Conservation (phyloP, 2,797 vertebrate species). For the Sebastes baramenuke region DNA sequence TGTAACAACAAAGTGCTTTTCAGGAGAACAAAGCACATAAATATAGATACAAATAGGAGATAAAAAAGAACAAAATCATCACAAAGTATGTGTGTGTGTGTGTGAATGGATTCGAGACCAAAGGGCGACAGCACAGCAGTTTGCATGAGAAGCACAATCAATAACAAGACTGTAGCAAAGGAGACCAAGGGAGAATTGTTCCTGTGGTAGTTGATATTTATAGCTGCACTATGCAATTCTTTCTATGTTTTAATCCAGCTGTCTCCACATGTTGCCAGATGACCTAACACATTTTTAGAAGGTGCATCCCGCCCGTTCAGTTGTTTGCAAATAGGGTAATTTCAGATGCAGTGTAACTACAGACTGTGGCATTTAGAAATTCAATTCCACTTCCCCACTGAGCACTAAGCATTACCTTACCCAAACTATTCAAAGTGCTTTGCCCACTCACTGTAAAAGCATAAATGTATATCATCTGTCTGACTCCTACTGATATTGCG, state of each 20-base stretch:
- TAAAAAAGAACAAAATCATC: conserved; percentile 23
- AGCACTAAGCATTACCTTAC: conserved; percentile 12
- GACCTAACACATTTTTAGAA: neutral
- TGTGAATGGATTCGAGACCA: conserved; percentile 16
- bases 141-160: conserved; percentile 41
- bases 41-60: conserved; percentile 40
- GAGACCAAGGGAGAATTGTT: neutral
- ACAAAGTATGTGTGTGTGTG: neutral
- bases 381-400: conserved; percentile 9
- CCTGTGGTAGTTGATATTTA: conserved; percentile 7
- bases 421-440: conserved; percentile 24
- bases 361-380: neutral
- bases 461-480: conserved; percentile 25
- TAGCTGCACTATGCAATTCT: neutral
- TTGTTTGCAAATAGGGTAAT: neutral
- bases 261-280: neutral
- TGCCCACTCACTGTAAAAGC: conserved; percentile 24
- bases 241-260: conserved; percentile 2
- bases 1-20: conserved; percentile 2
- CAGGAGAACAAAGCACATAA: conserved; percentile 20
- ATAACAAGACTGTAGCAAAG: conserved; percentile 15
- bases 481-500: conserved; percentile 12
- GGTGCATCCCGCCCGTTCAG: neutral
- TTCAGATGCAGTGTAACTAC: neutral
- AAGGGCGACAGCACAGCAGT: conserved; percentile 32